Conservation (phyloP, 2,888 invertebrate genomes). For the Augochlorella aurata region DNA sequence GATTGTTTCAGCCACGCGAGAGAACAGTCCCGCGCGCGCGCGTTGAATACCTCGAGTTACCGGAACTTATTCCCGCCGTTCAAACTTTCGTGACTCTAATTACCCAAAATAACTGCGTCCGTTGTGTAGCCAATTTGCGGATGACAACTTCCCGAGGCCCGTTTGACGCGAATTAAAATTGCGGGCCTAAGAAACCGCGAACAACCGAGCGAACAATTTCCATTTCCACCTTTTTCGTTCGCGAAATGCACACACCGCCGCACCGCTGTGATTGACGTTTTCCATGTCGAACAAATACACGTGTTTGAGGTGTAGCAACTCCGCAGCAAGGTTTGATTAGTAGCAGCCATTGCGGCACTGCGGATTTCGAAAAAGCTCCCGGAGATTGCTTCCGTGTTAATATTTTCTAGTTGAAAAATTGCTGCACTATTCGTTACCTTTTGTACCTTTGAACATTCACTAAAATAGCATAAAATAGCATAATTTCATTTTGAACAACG, state of each 20-base stretch:
- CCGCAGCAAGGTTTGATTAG: background rate
- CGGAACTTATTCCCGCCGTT: slow-evolving; percentile 39
- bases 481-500: too few species aligned
- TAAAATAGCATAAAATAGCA: too few species aligned
- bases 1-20: background rate
- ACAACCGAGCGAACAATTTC: background rate
- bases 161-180: slow-evolving; percentile 31
- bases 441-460: too few species aligned
- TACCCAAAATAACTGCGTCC: slow-evolving; percentile 35
- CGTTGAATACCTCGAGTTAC: background rate
- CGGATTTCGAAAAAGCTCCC: background rate
- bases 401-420: too few species aligned
- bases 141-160: slow-evolving; percentile 10
- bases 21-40: background rate
- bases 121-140: slow-evolving; percentile 24
- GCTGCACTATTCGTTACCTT: too few species aligned
- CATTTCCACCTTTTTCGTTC: background rate
- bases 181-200: background rate
- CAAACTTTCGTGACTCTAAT: slow-evolving; percentile 42
- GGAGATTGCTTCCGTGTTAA: too few species aligned
- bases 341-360: background rate
- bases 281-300: background rate
- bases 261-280: background rate
- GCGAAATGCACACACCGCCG: background rate
- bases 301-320: background rate